Evolutionary conservation across 2,113 vertebrate genomes (phyloP), one percentile per base, ranked within the genome.

Genomic region (Sceloporus undulatus): DNA sequence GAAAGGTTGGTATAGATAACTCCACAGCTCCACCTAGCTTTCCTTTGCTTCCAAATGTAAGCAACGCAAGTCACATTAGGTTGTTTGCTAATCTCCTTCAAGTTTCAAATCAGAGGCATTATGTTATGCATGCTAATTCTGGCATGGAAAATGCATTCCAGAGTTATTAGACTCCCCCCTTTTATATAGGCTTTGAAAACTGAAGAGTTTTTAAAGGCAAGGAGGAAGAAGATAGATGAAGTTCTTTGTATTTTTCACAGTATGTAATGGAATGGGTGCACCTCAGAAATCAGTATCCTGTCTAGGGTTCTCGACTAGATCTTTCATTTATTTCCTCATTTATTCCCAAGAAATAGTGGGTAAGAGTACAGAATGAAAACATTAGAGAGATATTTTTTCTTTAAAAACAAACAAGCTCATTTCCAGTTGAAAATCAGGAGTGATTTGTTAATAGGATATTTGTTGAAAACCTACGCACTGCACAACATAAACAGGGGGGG

Each of bases 11-110:
- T 91, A 84, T 91, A 84, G n/a, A 80, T 92, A 89, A 90, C 90
- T 42, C 87, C 2, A 29, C 90, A 96, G 88, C 92, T 92, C 94
- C 94, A 94, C 18, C 94, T 94, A 93, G 89, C 91, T 90, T 92
- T 38, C 73, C 71, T 62, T 75, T 90, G 27, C 13, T 75, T 87
- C 87, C 48, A 88, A 56, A 84, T 18, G 0, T 10, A 23, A 38
- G 79, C 77, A n/a, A n/a, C n/a, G n/a, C n/a, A 71, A 82, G 68
- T 90, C 79, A 89, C 23, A 90, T 88, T 84, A 68, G 34, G 42
- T 27, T 84, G 9, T 62, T 77, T 86, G 54, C 48, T 89, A 62
- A 91, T 89, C 52, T 74, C 65, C 0, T 48, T 13, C 75, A 91
- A 54, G 16, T 42, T 85, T 11, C 2, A 66, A 92, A 79, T 59